A percentile compares a stretch with the other conserved stretches of the same genome.
Conservation (phyloP, 2,797 vertebrate genomes). For the Catostomus latipinnis region DNA sequence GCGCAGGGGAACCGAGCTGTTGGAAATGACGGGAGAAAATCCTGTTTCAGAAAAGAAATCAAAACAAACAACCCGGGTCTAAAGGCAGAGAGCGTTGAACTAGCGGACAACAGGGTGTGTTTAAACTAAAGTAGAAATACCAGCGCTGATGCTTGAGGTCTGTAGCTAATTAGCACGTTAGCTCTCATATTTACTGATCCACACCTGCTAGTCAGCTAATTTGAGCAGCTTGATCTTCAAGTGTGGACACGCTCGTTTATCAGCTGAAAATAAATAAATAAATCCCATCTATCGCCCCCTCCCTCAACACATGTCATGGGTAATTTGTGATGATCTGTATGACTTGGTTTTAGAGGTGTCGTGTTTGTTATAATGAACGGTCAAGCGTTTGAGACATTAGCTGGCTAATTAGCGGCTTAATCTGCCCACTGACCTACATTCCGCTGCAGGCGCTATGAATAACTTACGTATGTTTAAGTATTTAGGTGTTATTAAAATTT, state of each 20-base stretch:
- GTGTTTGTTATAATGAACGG: neutral
- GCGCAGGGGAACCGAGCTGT: constrained; percentile 70
- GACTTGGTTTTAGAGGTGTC: neutral
- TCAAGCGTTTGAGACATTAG: constrained; percentile 54
- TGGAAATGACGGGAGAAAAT: constrained; percentile 80
- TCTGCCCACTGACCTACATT: constrained; percentile 42
- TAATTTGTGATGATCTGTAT: neutral
- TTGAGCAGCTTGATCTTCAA: constrained; percentile 26
- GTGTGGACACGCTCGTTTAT: constrained; percentile 1
- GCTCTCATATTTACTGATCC: constrained; percentile 45
- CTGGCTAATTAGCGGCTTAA: constrained; percentile 41
- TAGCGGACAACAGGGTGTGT: constrained; percentile 69
- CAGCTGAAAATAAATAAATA: neutral
- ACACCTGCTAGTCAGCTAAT: constrained; percentile 72
- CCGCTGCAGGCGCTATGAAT: neutral
- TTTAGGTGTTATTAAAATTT: neutral
- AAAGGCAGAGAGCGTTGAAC: constrained; percentile 60
- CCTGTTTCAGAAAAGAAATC: constrained; percentile 66
- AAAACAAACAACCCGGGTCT: constrained; percentile 63
- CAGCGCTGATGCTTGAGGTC: neutral
- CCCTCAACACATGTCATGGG: neutral
- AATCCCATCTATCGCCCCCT: neutral
- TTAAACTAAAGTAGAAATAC: constrained; percentile 1
- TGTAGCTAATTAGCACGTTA: constrained; percentile 58
- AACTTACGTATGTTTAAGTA: constrained; percentile 8